Conservation (phyloP, 2,888 invertebrate species). For the Chrysolina haemoptera region DNA sequence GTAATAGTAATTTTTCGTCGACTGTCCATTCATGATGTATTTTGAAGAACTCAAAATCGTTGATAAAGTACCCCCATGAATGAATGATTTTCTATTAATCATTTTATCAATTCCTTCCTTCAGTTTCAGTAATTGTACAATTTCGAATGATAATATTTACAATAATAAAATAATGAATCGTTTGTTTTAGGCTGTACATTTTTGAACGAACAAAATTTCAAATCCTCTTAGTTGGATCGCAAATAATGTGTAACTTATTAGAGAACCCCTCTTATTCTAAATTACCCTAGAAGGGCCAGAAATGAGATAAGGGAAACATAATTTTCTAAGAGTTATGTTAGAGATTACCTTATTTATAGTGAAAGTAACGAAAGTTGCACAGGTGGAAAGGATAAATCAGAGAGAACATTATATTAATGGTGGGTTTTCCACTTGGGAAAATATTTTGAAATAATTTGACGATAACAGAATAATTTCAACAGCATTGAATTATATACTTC, state of each 20-base stretch:
- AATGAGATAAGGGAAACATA: constrained; percentile 24
- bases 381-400: constrained; percentile 23
- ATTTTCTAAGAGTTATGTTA: constrained; percentile 41
- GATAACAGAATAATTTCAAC: background rate
- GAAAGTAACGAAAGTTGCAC: constrained; percentile 6
- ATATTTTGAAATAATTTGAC: too few species aligned
- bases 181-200: background rate
- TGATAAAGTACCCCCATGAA: too few species aligned
- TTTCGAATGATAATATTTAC: too few species aligned
- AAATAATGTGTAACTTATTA: constrained; percentile 6
- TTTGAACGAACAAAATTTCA: background rate
- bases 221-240: background rate
- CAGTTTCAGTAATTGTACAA: too few species aligned
- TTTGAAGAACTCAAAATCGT: too few species aligned
- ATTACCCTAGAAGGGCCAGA: constrained; percentile 8
- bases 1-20: too few species aligned
- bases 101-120: too few species aligned
- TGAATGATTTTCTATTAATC: too few species aligned
- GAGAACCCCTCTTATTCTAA: constrained; percentile 1
- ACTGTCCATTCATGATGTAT: too few species aligned
- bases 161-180: background rate
- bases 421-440: background rate
- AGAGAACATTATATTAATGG: background rate
- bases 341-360: constrained; percentile 38
- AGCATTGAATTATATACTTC: too few species aligned